Percentiles rank a stretch among this genome's conserved stretches.
These are phyloP conservation scores for Potamilus streckersoni DNA, from an alignment of 1,140 invertebrate species.

Conservation along the genomic window DNA sequence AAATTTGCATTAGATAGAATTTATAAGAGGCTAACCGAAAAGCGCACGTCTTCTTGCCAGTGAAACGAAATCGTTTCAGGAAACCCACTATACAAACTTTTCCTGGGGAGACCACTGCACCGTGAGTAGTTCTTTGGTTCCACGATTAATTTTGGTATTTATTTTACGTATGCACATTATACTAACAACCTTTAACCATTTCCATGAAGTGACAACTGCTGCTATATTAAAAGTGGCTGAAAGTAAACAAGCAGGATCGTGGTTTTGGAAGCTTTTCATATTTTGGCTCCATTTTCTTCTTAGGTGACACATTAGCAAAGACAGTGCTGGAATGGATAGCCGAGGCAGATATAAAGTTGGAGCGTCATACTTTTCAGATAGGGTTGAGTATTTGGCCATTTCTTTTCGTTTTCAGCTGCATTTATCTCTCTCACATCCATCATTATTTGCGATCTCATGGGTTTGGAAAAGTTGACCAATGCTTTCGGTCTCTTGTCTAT, in stretches of 20 bases:
- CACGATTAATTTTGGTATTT: background rate
- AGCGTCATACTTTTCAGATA: background rate
- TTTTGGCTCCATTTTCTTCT: background rate
- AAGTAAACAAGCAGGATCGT: background rate
- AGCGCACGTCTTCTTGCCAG: too few relatives aligned
- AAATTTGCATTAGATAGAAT: too few relatives aligned
- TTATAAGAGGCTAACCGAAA: too few relatives aligned
- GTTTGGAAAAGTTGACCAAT: slow-evolving; percentile 94
- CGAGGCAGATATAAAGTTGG: background rate
- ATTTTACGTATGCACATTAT: background rate
- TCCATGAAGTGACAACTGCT: background rate
- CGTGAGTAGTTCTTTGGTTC: background rate
- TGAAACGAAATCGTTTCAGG: too few relatives aligned
- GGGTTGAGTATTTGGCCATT: background rate
- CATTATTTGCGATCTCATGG: slow-evolving; percentile 94
- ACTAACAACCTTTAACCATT: background rate
- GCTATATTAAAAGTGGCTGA: background rate
- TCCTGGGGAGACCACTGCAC: background rate
- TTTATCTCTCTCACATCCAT: slow-evolving; percentile 98
- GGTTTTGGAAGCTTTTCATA: background rate
- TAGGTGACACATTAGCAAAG: background rate
- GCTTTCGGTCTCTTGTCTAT: slow-evolving; percentile 96
- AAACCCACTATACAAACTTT: too few relatives aligned
- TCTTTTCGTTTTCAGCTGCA: slow-evolving; percentile 76
- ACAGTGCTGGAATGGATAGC: background rate